Evolutionary conservation across 2,113 vertebrate species (phyloP), one percentile per base, ranked within the genome.

Genomic region (Prunella fulvescens): DNA sequence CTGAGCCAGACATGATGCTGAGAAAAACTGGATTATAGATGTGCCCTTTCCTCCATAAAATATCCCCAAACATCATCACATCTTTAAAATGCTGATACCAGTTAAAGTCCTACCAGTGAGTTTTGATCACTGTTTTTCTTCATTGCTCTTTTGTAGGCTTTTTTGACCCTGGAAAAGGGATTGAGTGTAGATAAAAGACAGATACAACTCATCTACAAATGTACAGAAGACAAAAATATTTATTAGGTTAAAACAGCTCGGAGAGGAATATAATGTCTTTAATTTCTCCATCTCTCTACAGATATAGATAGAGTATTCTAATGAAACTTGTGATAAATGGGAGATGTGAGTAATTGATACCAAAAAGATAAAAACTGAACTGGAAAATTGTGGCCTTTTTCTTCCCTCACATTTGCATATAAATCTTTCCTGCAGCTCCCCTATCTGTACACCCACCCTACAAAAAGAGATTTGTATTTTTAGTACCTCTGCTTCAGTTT

Each of bases 1-100:
- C 87, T 95, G 93, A 97, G 92, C 60, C 35, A 80, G 65, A 88
- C 95, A 94, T 3, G 58, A 83, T 95, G 86, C 88, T 92, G 88
- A 96, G 88, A 81, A 95, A 94, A 95, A 83, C 12, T 90, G 74
- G 48, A 81, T 92, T 94, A 78, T 93, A 81, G 92, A 91, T 35
- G n/a, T 90, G n/a, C 37, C 42, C 39, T 81, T 92, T 40, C 19
- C 20, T 82, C 58, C 86, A 51, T 88, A 82, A 96, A 96, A 77
- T 47, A 85, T 78, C 44, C 56, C 40, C 40, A 81, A 64, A 86
- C 50, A 60, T 35, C 26, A 61, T 95, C 37, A 48, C 33, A 37
- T 92, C 74, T 86, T 90, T 89, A 95, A 93, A 90, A 86, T 22
- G 33, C 62, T 90, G 25, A 74, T 97, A 37, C 40, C 2, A 18